A percentile compares a stretch with the other conserved stretches of the same genome.
Evolutionary conservation across 1,140 invertebrate species (phyloP).

Genomic region (Papilio xuthus): DNA sequence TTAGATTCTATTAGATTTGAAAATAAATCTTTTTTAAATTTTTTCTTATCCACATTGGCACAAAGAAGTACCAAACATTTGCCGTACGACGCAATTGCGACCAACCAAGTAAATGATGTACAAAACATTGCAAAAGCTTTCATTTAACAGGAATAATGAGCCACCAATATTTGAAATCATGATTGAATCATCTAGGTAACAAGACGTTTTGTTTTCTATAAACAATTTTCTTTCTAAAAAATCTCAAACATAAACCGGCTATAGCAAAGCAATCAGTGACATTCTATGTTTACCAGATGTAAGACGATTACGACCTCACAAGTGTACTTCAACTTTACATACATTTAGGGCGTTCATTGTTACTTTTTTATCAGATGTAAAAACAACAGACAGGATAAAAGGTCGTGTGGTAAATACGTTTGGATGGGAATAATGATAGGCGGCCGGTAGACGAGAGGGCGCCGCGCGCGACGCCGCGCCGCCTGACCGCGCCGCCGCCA

Average conservation of each 20-base stretch:
- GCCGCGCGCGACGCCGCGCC: conserved; percentile 69
- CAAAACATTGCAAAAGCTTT: background rate
- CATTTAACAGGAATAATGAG: conserved; percentile 59
- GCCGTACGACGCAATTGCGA: too few species aligned
- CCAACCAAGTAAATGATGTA: too few species aligned
- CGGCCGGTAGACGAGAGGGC: conserved; percentile 74
- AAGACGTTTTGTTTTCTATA: background rate
- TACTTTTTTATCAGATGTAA: conserved; percentile 31
- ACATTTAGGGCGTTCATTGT: conserved; percentile 27
- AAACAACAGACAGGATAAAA: conserved; percentile 53
- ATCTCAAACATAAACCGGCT: background rate
- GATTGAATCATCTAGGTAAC: background rate
- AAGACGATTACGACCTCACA: conserved; percentile 5
- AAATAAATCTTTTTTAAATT: too few species aligned
- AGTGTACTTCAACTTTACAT: conserved; percentile 10
- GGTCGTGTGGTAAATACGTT: conserved; percentile 60
- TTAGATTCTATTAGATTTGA: too few species aligned
- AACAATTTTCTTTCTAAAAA: background rate
- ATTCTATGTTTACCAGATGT: background rate
- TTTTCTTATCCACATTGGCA: too few species aligned
- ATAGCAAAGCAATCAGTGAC: conserved; percentile 3
- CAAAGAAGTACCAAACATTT: too few species aligned
- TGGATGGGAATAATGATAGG: conserved; percentile 71
- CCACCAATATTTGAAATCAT: conserved; percentile 67
- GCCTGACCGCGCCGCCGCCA: conserved; percentile 59